Base-by-base conservation (phyloP, 2,888 invertebrate genomes). In the Philonicus albiceps region DNA sequence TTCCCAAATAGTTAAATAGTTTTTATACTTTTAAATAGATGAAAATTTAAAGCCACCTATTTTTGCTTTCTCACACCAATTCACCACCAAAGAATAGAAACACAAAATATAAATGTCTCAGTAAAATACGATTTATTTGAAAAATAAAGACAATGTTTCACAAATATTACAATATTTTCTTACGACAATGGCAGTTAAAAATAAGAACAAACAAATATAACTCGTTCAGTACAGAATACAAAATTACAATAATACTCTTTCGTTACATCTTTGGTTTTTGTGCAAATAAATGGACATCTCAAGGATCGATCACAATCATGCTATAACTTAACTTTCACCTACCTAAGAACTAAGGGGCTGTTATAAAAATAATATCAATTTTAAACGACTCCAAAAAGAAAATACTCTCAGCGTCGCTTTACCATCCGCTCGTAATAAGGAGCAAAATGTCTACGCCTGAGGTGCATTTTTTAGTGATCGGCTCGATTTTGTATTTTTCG, bases 231-330 rank as follows among this genome's bases (percentile, higher is more conserved):
- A 55, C 53, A 30, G 30, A 81, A 83, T 83, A 30, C 22, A 83
- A 30, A 55, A 13, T 78, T 78, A 43, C 13, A 64, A 40, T 78
- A 81, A 81, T 64, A 64, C 37, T 64, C 13, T 81, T 81, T 83
- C 8, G 27, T 64, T 64, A 11, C 64, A 6, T 64, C 64, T 64
- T 64, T 64, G 64, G 31, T 83, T 30, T 80, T 43, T 83, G 55
- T 83, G 64, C 81, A 83, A 83, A 40, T 22, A 34, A 83, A 83
- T 83, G 81, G 81, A 83, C 81, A 64, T 83, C 22, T 64, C 37
- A 55, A 64, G 64, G 55, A 64, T 55, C 37, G 22, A 83, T 83
- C 37, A 64, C 64, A 83, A 83, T 8, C n/a, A 83, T 11, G 30
- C 11, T 64, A 43, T 13, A 34, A 64, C 22, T 64, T 64, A 64